Conservation (phyloP, 2,797 vertebrate species). For the Sebastes goodei region DNA sequence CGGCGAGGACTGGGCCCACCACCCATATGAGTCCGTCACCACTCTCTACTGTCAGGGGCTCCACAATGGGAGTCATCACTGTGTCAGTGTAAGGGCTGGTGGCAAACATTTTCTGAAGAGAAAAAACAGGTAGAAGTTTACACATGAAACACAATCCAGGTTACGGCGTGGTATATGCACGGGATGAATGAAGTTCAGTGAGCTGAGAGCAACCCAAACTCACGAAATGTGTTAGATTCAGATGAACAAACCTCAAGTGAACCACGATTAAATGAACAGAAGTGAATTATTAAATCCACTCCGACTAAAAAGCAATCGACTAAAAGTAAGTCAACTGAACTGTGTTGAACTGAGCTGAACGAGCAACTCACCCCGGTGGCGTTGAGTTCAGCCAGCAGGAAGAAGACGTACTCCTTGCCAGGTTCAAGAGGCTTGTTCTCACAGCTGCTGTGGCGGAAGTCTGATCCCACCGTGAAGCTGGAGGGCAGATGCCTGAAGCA, state of each 20-base stretch:
- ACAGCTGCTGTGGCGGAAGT: conserved; percentile 89
- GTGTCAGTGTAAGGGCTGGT: conserved; percentile 94
- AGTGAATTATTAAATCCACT: conserved; percentile 2
- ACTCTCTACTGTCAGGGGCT: conserved; percentile 87
- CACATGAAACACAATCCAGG: not conserved
- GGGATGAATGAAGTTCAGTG: not conserved
- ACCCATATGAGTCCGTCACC: conserved; percentile 96
- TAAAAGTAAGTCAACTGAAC: not conserved
- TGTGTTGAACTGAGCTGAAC: not conserved
- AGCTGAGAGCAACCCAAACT: not conserved
- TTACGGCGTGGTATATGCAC: not conserved
- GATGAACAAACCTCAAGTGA: not conserved
- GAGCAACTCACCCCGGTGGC: conserved; percentile 86
- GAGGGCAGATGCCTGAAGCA: conserved; percentile 89
- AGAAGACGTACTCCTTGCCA: conserved; percentile 92
- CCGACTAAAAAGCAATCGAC: not conserved
- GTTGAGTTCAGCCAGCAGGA: conserved; percentile 92
- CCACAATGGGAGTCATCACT: conserved; percentile 87
- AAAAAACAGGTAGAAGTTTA: not conserved
- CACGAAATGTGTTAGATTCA: not conserved
- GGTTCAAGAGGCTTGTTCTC: conserved; percentile 92
- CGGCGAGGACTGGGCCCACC: conserved; percentile 92
- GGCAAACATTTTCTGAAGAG: conserved; percentile 86
- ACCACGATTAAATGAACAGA: not conserved
- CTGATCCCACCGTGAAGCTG: conserved; percentile 90